Evolutionary conservation across 1,140 invertebrate species (phyloP), one percentile per base, ranked within the genome.

Genomic region (Homarus americanus): DNA sequence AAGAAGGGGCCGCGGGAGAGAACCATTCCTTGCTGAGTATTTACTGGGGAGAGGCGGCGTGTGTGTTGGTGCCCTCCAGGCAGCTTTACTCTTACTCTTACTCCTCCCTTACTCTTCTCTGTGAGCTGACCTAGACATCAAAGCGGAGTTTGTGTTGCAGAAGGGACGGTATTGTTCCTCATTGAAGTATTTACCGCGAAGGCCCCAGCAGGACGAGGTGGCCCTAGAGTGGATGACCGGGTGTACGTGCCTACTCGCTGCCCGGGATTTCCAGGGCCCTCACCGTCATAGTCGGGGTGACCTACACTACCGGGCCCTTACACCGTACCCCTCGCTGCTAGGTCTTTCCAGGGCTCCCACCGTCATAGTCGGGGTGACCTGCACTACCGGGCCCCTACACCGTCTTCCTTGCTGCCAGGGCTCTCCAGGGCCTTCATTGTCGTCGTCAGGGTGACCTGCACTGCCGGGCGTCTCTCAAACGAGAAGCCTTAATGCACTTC

Each of bases 161-260:
- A 38, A 38, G 82, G 63, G n/a, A 28, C 49, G 44, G 63, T 49
- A 84, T 84, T 84, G 82, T 84, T 72, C 63, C 58, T 49, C 69
- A 17, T 40, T 84, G 82, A 84, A 84, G 82, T 84, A 84, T 84
- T 84, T 84, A 84, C 82, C 82, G 41, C 82, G 40, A 84, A 49
- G 82, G 28, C 63, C 66, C 41, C 73, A 36, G 41, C 83, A 7
- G n/a, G 36, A 32, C 41, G 38, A 72, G 40, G 34, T 49, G 40
- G 40, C 66, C 66, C 40, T 36, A 32, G 58, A 44, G 58, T 40
- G 58, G 58, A 66, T 85, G 58, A 72, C 66, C 38, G 17, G 24
- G 40, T 3, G 40, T 34, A 15, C 34, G 17, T 63, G 0, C 49
- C 49, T 78, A 28, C 69, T 32, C 24, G 5, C 66, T 38, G 24